phyloP scores from a whole-genome alignment of 2,797 vertebrate species.

The Lateolabrax maculatus region DNA sequence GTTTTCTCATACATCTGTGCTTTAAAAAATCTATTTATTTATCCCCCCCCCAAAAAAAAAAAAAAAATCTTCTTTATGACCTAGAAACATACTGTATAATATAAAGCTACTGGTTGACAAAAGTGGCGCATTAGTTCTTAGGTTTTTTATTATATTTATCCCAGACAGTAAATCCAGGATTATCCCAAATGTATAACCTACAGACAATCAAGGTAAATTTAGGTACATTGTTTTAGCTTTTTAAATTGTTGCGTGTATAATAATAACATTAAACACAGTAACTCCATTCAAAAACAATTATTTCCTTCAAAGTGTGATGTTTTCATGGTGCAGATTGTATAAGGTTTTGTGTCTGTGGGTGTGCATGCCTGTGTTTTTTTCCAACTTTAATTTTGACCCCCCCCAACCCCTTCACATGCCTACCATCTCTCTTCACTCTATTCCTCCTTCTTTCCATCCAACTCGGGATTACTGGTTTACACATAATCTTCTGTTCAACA shows the following conservation, averaged over 20 bases:
- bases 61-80: constrained; percentile 53
- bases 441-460: constrained; percentile 72
- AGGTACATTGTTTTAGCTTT: constrained; percentile 9
- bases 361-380: constrained; percentile 48
- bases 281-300: constrained; percentile 6
- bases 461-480: constrained; percentile 84
- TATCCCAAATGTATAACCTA: constrained; percentile 57
- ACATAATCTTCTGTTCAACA: constrained; percentile 86
- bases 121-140: constrained; percentile 34
- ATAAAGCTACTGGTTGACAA: constrained; percentile 33
- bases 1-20: constrained; percentile 73
- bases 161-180: constrained; percentile 70
- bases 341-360: constrained; percentile 19
- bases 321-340: constrained; percentile 7
- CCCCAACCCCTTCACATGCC: constrained; percentile 42
- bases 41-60: constrained; percentile 18
- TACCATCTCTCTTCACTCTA: constrained; percentile 59
- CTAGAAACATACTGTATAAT: constrained; percentile 44
- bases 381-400: constrained; percentile 59
- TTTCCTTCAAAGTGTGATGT: constrained; percentile 24
- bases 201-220: constrained; percentile 44
- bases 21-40: constrained; percentile 59
- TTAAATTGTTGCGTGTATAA: neutral
- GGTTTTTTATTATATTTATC: constrained; percentile 60
- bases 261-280: constrained; percentile 8